phyloP scores from a whole-genome alignment of 1,140 invertebrate genomes.

The Papilio xuthus region DNA sequence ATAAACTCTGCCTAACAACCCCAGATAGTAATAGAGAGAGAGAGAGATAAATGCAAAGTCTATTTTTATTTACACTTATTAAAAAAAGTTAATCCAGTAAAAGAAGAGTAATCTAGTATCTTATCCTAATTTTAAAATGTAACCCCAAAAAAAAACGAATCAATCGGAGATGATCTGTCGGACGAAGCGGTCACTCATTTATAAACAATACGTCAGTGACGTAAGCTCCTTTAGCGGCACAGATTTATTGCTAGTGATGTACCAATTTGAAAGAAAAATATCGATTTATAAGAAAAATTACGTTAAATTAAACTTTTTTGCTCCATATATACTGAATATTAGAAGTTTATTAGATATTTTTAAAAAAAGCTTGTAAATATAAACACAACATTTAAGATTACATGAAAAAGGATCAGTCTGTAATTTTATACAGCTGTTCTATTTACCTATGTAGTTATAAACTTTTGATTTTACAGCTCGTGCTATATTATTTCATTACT shows the following conservation, averaged over 20 bases:
- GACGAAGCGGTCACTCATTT: slow-evolving; percentile 68
- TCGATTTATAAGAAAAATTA: slow-evolving; percentile 36
- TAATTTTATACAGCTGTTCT: too few relatives aligned
- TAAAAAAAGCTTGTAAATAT: too few relatives aligned
- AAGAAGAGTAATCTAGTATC: neutral
- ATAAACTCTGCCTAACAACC: too few relatives aligned
- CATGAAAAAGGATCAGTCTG: too few relatives aligned
- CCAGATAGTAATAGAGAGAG: neutral
- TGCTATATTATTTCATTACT: too few relatives aligned
- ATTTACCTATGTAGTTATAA: too few relatives aligned
- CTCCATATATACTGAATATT: too few relatives aligned
- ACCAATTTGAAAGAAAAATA: slow-evolving; percentile 41
- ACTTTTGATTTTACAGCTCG: too few relatives aligned
- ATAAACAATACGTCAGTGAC: slow-evolving; percentile 81
- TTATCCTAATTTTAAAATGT: neutral
- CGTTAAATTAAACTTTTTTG: too few relatives aligned
- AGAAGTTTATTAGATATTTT: too few relatives aligned
- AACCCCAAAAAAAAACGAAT: neutral
- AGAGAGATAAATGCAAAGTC: neutral
- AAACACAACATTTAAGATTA: too few relatives aligned
- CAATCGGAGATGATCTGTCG: slow-evolving; percentile 37
- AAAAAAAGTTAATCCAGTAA: too few relatives aligned
- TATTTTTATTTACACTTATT: neutral
- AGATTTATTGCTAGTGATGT: slow-evolving; percentile 77
- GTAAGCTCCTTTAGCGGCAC: slow-evolving; percentile 79